Evolutionary conservation across 2,888 invertebrate species (phyloP), one percentile per base, ranked within the genome.

Genomic region (Lapara coniferarum): DNA sequence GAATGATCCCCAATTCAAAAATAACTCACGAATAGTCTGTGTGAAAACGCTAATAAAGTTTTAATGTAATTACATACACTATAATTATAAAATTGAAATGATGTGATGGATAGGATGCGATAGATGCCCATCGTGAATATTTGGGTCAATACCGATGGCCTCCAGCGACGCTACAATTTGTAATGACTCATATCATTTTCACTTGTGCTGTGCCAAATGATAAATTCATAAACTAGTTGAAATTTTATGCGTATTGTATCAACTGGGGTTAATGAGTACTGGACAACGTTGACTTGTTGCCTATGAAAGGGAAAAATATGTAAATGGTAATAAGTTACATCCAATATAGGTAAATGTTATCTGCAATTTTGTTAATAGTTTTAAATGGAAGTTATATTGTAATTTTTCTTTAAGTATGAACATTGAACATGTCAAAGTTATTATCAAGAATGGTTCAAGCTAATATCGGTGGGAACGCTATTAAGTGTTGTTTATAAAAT

Each of bases 141-240:
- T 82, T 87, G 72, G 88, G 88, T 89, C 90, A 89, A 87, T 87
- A 87, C 78, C 85, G 83, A 77, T 80, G 85, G 85, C 85, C 85
- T 84, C 83, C 81, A 81, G 77, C 78, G 76, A 77, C 69, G 78
- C 73, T 76, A 74, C 74, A 77, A 77, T 78, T 49, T 80, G 78
- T 78, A 77, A 76, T 76, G 71, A 75, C 70, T 73, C 73, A 68
- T 59, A 68, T 59, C 51, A 76, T 76, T 76, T 77, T 77, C 72
- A 73, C 72, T 74, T 71, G 57, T 66, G 72, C 71, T 77, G 74
- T 76, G 69, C 59, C 16, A 59, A 59, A 68, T 68, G 56, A 67
- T 51, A 72, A 57, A 74, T 74, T 70, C 49, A 69, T 70, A 69
- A 69, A 70, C 66, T 66, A 66, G 69, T 51, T 66, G 56, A 66